Conservation (phyloP, 1,140 invertebrate species). For the Rhynchophorus ferrugineus region DNA sequence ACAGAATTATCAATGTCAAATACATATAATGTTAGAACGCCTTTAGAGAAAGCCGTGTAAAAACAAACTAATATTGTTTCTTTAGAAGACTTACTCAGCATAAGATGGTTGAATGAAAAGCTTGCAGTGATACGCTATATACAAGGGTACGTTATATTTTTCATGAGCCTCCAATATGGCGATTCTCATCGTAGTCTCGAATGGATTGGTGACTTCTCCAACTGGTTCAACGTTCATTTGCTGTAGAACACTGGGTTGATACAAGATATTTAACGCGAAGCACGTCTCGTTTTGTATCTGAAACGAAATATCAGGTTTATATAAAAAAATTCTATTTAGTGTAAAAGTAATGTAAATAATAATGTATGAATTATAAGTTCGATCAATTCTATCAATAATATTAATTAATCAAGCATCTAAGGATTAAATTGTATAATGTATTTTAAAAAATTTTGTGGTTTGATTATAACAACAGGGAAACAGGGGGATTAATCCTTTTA, state of each 20-base stretch:
- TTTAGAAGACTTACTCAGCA: conserved; percentile 62
- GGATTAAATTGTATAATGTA: too few species aligned
- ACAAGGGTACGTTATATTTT: conserved; percentile 65
- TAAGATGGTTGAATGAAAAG: conserved; percentile 67
- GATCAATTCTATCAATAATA: too few species aligned
- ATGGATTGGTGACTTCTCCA: conserved; percentile 65
- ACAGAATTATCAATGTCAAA: too few species aligned
- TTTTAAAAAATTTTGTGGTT: too few species aligned
- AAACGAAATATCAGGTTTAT: too few species aligned
- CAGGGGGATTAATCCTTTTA: too few species aligned
- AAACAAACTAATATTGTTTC: too few species aligned
- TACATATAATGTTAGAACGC: too few species aligned
- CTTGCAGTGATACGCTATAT: conserved; percentile 73
- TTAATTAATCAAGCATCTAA: too few species aligned
- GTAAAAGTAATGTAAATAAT: neutral
- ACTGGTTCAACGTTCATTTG: conserved; percentile 52
- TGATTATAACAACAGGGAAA: too few species aligned
- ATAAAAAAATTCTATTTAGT: neutral
- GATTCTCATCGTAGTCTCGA: conserved; percentile 65
- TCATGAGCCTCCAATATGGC: conserved; percentile 65
- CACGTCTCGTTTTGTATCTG: conserved; percentile 74
- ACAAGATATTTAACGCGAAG: conserved; percentile 64
- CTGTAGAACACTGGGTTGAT: conserved; percentile 61
- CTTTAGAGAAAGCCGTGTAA: too few species aligned
- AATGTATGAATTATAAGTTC: neutral